Evolutionary conservation across 1,140 invertebrate genomes (phyloP).

Genomic region (Papilio xuthus): DNA sequence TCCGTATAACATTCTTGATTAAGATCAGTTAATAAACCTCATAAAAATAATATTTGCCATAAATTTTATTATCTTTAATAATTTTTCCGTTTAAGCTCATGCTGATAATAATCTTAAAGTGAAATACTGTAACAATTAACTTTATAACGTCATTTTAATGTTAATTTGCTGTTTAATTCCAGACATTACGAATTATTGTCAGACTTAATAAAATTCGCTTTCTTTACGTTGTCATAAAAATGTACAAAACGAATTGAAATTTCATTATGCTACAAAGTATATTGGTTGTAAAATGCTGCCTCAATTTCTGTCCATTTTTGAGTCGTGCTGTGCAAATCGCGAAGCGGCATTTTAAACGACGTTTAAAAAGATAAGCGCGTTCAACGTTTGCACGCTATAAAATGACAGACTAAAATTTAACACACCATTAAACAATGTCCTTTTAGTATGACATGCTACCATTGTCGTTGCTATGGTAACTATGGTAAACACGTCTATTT

Average conservation of each 20-base stretch:
- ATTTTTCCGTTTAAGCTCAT: not conserved
- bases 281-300: slow-evolving; percentile 23
- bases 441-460: not conserved
- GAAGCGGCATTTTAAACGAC: slow-evolving; percentile 24
- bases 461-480: slow-evolving; percentile 7
- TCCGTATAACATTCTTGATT: not conserved
- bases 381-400: slow-evolving; percentile 26
- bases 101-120: not conserved
- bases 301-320: slow-evolving; percentile 30
- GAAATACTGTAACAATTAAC: not conserved
- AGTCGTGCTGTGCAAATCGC: slow-evolving; percentile 20
- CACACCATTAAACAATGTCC: not conserved
- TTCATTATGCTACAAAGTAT: slow-evolving; percentile 8
- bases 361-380: slow-evolving; percentile 16
- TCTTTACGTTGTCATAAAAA: slow-evolving; percentile 33
- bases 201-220: slow-evolving; percentile 16
- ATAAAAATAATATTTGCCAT: not conserved
- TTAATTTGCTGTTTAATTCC: slow-evolving; percentile 19
- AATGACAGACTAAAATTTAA: slow-evolving; percentile 34
- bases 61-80: slow-evolving; percentile 13
- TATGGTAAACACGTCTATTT: not conserved
- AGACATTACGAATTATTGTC: slow-evolving; percentile 24
- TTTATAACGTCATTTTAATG: slow-evolving; percentile 9
- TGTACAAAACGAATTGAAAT: slow-evolving; percentile 19
- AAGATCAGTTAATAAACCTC: not conserved